Conservation (phyloP, 2,797 vertebrate genomes). For the Austrolebias charrua region DNA sequence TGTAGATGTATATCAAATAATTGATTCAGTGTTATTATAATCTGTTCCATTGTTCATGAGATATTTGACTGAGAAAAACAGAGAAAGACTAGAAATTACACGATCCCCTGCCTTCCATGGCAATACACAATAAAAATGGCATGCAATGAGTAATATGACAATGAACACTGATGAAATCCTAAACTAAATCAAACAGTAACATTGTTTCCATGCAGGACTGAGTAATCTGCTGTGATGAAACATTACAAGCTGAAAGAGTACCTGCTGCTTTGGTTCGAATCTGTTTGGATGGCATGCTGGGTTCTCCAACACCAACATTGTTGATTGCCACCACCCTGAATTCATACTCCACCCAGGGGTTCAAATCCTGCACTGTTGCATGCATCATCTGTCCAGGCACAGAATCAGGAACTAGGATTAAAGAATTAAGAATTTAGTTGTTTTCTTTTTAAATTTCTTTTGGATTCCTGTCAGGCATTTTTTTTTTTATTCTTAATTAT, state of each 20-base stretch:
- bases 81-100: no score
- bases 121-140: constrained; percentile 7
- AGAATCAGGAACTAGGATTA: constrained; percentile 87
- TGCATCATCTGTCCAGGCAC: constrained; percentile 84
- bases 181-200: constrained; percentile 62
- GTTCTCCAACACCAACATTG: constrained; percentile 84
- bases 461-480: no score
- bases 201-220: constrained; percentile 58
- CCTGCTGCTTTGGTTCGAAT: constrained; percentile 87
- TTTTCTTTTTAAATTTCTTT: neutral
- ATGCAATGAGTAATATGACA: constrained; percentile 34
- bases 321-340: constrained; percentile 89
- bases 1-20: no score
- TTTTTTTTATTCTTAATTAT: no score
- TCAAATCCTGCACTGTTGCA: constrained; percentile 84
- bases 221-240: constrained; percentile 47
- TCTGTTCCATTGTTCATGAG: no score
- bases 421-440: constrained; percentile 72
- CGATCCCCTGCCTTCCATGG: no score
- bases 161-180: constrained; percentile 40
- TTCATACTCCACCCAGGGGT: constrained; percentile 89
- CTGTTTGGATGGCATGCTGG: constrained; percentile 82
- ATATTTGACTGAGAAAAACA: no score
- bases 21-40: no score
- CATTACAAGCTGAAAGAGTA: constrained; percentile 61